Conservation (phyloP, 2,888 invertebrate genomes). For the Drosophila birchii region DNA sequence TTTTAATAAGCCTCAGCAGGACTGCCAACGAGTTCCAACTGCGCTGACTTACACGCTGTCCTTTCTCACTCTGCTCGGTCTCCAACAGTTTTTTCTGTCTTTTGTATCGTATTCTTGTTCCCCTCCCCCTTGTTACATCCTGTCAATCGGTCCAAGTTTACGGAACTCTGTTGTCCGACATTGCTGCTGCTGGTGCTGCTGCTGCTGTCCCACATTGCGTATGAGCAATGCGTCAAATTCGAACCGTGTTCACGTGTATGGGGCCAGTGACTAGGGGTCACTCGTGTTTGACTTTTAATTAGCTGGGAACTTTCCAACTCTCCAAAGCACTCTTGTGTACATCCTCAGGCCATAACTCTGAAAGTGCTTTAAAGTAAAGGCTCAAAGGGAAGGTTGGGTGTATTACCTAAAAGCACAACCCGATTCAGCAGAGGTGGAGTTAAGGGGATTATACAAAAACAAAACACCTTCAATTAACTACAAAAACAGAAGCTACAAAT, state of each 20-base stretch:
- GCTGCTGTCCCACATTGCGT: constrained; percentile 39
- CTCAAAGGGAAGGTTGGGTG: neutral
- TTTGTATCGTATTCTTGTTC: constrained; percentile 4
- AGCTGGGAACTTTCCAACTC: constrained; percentile 15
- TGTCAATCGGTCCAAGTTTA: constrained; percentile 30
- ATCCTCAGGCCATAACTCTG: constrained; percentile 13
- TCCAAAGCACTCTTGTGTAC: neutral
- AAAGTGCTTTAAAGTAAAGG: constrained; percentile 35
- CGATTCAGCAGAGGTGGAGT: constrained; percentile 3
- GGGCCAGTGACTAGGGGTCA: neutral
- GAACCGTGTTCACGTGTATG: neutral
- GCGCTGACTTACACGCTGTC: constrained; percentile 27
- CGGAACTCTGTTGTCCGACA: constrained; percentile 33
- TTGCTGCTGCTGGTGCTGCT: constrained; percentile 17
- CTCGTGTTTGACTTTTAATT: constrained; percentile 40
- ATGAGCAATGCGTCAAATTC: constrained; percentile 39
- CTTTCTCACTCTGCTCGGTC: constrained; percentile 1
- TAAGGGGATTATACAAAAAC: constrained; percentile 13
- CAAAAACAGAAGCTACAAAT: neutral
- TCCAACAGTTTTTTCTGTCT: neutral
- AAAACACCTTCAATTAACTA: constrained; percentile 29
- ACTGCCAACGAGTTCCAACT: constrained; percentile 26
- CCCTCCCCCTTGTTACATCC: constrained; percentile 17
- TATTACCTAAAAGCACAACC: neutral
- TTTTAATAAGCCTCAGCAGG: constrained; percentile 58